These are phyloP conservation scores for Falco berigora DNA, from an alignment of 2,797 vertebrate species.

Conservation along the genomic window DNA sequence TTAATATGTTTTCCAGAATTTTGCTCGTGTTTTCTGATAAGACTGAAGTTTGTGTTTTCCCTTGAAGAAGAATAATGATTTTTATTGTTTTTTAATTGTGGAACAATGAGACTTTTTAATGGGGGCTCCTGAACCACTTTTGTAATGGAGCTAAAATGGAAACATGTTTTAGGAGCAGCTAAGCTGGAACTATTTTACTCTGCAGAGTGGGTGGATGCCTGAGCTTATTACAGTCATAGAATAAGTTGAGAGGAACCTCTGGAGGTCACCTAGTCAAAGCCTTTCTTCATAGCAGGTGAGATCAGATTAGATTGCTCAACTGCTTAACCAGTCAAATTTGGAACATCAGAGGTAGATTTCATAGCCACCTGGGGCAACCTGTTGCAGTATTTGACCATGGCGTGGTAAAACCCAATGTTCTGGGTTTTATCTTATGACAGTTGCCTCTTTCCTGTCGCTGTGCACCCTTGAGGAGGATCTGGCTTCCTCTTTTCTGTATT, in stretches of 20 bases:
- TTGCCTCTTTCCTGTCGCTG: not conserved
- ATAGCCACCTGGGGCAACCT: not conserved
- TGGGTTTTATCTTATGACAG: not conserved
- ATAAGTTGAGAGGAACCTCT: not conserved
- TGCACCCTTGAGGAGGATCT: not conserved
- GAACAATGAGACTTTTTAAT: not conserved
- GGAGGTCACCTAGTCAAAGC: not conserved
- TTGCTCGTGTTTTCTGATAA: not conserved
- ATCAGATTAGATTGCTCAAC: slow-evolving; percentile 12
- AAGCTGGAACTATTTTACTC: slow-evolving; percentile 16
- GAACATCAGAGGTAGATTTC: not conserved
- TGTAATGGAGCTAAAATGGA: not conserved
- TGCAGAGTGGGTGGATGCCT: not conserved
- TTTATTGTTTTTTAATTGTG: not conserved
- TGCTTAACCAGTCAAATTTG: not conserved
- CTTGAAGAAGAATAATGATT: not conserved
- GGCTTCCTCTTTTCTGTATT: not conserved
- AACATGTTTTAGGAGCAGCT: not conserved
- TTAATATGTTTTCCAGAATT: not conserved
- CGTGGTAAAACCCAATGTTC: not conserved
- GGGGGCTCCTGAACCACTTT: not conserved
- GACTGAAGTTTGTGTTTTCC: not conserved
- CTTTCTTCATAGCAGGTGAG: not conserved
- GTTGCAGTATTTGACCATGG: not conserved
- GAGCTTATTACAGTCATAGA: not conserved